phyloP scores from a whole-genome alignment of 2,888 invertebrate genomes.

The Ennomos erosarius region DNA sequence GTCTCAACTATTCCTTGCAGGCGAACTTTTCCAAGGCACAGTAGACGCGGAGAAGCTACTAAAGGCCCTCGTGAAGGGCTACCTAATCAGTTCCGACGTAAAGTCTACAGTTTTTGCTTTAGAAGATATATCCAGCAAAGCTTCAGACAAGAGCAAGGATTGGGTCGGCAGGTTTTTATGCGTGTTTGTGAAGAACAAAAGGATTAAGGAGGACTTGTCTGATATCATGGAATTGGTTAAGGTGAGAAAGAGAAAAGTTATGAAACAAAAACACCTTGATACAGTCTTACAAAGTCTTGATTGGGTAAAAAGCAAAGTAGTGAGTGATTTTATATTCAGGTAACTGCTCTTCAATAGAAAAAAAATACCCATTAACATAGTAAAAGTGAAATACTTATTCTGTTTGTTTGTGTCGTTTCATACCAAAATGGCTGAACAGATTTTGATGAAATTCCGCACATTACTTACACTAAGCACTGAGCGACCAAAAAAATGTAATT shows the following conservation, averaged over 20 bases:
- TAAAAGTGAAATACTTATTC: no score
- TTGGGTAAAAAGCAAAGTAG: no score
- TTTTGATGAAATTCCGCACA: no score
- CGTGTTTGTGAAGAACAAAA: conserved; percentile 73
- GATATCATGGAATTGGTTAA: conserved; percentile 72
- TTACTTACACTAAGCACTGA: no score
- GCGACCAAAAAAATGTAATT: no score
- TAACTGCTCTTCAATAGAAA: no score
- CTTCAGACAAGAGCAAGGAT: conserved; percentile 76
- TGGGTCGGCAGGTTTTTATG: conserved; percentile 85
- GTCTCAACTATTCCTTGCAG: conserved; percentile 46
- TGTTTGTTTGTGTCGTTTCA: no score
- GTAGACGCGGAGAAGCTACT: conserved; percentile 79
- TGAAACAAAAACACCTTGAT: no score
- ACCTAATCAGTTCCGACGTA: conserved; percentile 74
- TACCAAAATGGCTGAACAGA: no score
- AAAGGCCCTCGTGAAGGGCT: conserved; percentile 75
- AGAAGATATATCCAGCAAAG: conserved; percentile 73
- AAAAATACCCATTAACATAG: no score
- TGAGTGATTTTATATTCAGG: no score
- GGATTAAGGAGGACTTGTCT: conserved; percentile 65
- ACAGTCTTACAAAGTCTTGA: no score
- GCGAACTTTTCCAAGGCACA: conserved; percentile 79
- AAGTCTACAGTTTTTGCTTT: conserved; percentile 77
- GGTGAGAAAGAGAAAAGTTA: conserved; percentile 51